Evolutionary conservation across 2,797 vertebrate genomes (phyloP).

Genomic region (Heterohyrax brucei): DNA sequence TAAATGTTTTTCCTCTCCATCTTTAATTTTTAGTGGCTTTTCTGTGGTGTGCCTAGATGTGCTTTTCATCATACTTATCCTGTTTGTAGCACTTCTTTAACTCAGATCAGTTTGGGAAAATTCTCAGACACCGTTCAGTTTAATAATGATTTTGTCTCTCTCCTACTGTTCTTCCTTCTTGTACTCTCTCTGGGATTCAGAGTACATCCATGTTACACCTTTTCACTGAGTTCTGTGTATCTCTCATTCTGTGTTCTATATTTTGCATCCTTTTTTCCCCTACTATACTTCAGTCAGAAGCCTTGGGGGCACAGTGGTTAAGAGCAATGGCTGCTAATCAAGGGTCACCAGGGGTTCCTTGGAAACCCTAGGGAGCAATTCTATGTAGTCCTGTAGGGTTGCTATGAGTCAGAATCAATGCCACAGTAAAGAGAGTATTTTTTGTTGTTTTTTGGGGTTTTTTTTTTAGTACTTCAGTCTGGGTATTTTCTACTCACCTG

Average conservation of each 20-base stretch:
- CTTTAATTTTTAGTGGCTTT: not conserved
- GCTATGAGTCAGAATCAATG: no score
- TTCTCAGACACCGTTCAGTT: not conserved
- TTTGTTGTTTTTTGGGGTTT: no score
- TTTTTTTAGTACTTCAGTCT: not conserved
- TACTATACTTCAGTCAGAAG: not conserved
- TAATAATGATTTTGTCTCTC: not conserved
- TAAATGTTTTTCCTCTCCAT: not conserved
- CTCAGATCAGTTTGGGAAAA: not conserved
- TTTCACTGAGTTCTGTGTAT: not conserved
- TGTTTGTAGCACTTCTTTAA: not conserved
- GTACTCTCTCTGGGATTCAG: not conserved
- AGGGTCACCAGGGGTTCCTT: no score
- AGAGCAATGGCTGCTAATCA: no score
- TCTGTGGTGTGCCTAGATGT: not conserved
- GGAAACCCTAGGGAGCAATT: no score
- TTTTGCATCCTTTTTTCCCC: not conserved
- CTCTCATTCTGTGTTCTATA: not conserved
- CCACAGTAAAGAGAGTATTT: no score
- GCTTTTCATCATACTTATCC: not conserved
- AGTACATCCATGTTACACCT: not conserved
- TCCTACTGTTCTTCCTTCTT: not conserved
- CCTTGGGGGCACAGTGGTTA: no score
- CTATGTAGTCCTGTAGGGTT: no score
- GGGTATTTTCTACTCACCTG: not conserved